Percentiles rank a stretch among this genome's conserved stretches.
These are phyloP conservation scores for Pseudomyrmex gracilis DNA, from an alignment of 1,140 invertebrate genomes.

Conservation along the genomic window DNA sequence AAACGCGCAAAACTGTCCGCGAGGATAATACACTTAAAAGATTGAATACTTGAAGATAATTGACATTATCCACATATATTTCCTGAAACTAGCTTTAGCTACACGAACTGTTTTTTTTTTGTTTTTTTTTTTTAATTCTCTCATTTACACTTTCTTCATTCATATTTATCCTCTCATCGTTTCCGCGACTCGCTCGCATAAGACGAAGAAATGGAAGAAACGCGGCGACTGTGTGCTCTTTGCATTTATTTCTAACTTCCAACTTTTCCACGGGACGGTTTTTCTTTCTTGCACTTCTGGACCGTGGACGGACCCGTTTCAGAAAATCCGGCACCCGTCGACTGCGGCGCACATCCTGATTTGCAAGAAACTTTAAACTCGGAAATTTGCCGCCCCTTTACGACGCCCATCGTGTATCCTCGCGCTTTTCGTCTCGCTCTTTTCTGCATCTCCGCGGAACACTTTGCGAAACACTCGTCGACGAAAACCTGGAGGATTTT, in stretches of 20 bases:
- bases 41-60: too few relatives aligned
- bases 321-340: conserved; percentile 65
- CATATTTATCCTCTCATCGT: not conserved
- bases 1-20: not conserved
- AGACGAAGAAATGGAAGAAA: conserved; percentile 26
- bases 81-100: too few relatives aligned
- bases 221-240: conserved; percentile 24
- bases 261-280: not conserved
- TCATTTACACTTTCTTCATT: too few relatives aligned
- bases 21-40: not conserved
- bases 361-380: conserved; percentile 75
- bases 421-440: conserved; percentile 26
- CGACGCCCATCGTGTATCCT: conserved; percentile 12
- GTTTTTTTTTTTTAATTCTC: too few relatives aligned
- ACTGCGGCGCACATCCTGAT: conserved; percentile 71
- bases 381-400: conserved; percentile 64
- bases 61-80: too few relatives aligned
- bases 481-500: conserved; percentile 40
- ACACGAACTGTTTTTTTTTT: too few relatives aligned
- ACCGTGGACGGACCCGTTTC: conserved; percentile 32
- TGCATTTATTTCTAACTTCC: conserved; percentile 58
- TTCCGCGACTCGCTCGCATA: not conserved
- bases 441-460: conserved; percentile 12
- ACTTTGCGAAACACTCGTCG: conserved; percentile 46
- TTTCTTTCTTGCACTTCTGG: conserved; percentile 36